Base-by-base conservation (phyloP, 1,140 invertebrate genomes). In the Neodiprion fabricii region DNA sequence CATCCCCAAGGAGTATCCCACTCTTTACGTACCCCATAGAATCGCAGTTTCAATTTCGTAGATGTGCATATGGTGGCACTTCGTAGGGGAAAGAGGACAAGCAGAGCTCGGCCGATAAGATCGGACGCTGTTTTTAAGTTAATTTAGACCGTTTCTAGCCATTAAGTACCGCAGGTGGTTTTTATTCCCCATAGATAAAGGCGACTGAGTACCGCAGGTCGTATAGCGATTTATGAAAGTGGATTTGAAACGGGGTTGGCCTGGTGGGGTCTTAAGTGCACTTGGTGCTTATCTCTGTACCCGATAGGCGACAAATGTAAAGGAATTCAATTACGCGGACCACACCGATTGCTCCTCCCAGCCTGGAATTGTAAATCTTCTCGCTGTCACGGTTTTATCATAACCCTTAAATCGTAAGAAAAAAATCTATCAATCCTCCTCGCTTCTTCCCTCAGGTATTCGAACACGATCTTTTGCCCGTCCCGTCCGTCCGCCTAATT, bases 91-190 rank as follows among this genome's bases (percentile, higher is more conserved):
- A 40, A 40, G 28, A 40, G 28, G 28, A 40, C 28, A 40, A 1
- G 28, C 28, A 5, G 1, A 40, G 28, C 28, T 40, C 28, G 28
- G 28, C 5, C 53, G 53, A 61, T 61, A 61, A 61, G n/a, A 61
- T 61, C 53, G 53, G 9, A 12, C 53, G 53, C 28, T 40, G 53
- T 61, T 61, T 61, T 61, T 61, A 61, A 61, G 53, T 61, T 14
- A 61, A 61, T 61, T 61, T 61, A 61, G 53, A 61, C n/a, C 53
- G 53, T 61, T 61, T 61, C 53, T 61, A 61, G 53, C 53, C 53
- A 61, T 61, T 61, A 14, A 17, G 53, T 61, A 61, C 53, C 11
- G 11, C 53, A 17, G n/a, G 53, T 17, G 53, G 53, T 61, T 61
- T 61, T 61, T 40, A 40, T 40, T 61, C 53, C n/a, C n/a, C 53